Evolutionary conservation across 2,888 invertebrate genomes (phyloP), one percentile per base, ranked within the genome.

Genomic region (Hirtodrosophila cameraria): DNA sequence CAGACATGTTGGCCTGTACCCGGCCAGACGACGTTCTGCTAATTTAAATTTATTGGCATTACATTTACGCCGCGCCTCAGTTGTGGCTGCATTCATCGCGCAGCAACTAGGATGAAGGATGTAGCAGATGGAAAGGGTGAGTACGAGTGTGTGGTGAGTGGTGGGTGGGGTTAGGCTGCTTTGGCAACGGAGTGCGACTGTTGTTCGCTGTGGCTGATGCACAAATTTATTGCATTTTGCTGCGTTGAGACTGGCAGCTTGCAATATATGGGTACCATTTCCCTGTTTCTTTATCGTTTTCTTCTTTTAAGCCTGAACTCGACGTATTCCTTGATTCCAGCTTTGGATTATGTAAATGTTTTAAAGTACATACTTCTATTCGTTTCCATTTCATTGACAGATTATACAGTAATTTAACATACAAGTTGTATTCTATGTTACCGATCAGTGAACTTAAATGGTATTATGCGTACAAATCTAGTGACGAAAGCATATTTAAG

Each of bases 1-100:
- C 74, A 80, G 78, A 84, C 78, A 68, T 67, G 67, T 59, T 67
- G 54, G 57, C 53, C 71, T 54, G 62, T 38, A 54, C 39, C 52
- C 38, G 59, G 46, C 55, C 54, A 69, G 70, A 48, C 65, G 62
- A 70, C 65, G 58, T 61, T 74, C 38, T 57, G 74, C 86, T 83
- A 83, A 83, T 83, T 86, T 83, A 79, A 83, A 83, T 83, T 83
- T 83, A 83, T 83, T 83, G 87, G 76, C 80, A 83, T 86, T 54
- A 79, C 83, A 87, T 85, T 81, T 84, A 60, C 60, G 78, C 50
- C 50, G 49, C 59, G 55, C 45, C 72, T 72, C 49, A 30, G 39
- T 39, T 66, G 48, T 54, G 61, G 31, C 35, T 35, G 60, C 50
- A 69, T 65, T 48, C 25, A 33, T 7, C 25, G 27, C 13, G 6